Evolutionary conservation across 2,888 invertebrate genomes (phyloP).

Genomic region (Lithophane semibrunnea): DNA sequence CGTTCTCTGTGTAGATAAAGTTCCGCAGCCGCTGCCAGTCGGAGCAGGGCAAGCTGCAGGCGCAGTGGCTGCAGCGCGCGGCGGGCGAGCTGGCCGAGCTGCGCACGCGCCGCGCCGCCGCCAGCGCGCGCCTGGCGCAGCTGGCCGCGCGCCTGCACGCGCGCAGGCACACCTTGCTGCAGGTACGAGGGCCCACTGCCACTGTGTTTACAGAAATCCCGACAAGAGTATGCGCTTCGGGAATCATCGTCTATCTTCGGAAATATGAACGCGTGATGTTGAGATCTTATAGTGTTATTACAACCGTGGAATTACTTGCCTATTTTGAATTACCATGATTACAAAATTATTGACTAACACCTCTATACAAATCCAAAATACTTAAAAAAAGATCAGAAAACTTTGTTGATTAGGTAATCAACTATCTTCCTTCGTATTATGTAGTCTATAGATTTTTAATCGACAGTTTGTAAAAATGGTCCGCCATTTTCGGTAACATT

Average conservation of each 20-base stretch:
- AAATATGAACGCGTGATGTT: not conserved
- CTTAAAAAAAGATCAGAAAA: too few species aligned
- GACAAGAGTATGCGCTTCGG: not conserved
- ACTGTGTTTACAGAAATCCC: not conserved
- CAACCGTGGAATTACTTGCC: not conserved
- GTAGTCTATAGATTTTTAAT: not conserved
- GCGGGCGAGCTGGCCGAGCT: slow-evolving; percentile 94
- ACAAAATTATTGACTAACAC: not conserved
- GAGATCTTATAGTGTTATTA: not conserved
- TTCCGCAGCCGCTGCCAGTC: slow-evolving; percentile 96
- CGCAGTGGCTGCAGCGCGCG: slow-evolving; percentile 94
- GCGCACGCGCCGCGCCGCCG: slow-evolving; percentile 95
- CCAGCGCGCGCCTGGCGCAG: slow-evolving; percentile 95
- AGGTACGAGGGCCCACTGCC: not conserved
- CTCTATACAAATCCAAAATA: not conserved
- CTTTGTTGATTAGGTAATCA: too few species aligned
- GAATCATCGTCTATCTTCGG: not conserved
- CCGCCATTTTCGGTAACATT: not conserved
- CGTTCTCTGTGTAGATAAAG: slow-evolving; percentile 87
- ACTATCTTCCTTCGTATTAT: not conserved
- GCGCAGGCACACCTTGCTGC: slow-evolving; percentile 95
- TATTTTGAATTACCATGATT: not conserved
- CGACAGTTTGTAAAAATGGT: not conserved
- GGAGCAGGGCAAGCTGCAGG: slow-evolving; percentile 95
- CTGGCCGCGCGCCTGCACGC: slow-evolving; percentile 95